phyloP scores from a whole-genome alignment of 2,888 invertebrate species.

The Nomada flava region DNA sequence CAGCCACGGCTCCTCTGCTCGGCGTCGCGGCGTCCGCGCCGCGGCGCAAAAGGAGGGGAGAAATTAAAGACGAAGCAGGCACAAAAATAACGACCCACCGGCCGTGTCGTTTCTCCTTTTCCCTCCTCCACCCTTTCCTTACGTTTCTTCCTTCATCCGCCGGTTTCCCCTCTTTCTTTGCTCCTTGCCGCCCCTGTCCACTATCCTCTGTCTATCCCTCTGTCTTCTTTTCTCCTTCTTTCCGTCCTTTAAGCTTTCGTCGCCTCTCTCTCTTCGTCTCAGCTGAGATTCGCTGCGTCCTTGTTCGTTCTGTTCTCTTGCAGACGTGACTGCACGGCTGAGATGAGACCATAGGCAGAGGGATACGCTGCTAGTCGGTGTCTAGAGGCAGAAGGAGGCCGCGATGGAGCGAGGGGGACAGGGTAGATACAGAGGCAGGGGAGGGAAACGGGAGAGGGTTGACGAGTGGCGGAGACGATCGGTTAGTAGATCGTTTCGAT shows the following conservation, averaged over 20 bases:
- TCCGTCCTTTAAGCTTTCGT: slow-evolving; percentile 54
- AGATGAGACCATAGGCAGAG: slow-evolving; percentile 71
- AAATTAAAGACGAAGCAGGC: slow-evolving; percentile 84
- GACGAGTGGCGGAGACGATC: slow-evolving; percentile 66
- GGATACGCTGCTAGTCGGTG: slow-evolving; percentile 61
- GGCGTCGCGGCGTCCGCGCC: slow-evolving; percentile 74
- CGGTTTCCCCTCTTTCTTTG: slow-evolving; percentile 49
- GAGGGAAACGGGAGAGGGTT: slow-evolving; percentile 59
- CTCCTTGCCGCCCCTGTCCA: slow-evolving; percentile 57
- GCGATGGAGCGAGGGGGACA: neutral
- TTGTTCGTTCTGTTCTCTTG: slow-evolving; percentile 58
- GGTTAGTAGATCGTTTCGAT: slow-evolving; percentile 73
- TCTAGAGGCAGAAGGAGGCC: slow-evolving; percentile 39
- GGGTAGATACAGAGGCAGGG: slow-evolving; percentile 4
- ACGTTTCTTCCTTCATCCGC: slow-evolving; percentile 27
- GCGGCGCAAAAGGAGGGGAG: slow-evolving; percentile 78
- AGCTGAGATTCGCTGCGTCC: slow-evolving; percentile 55
- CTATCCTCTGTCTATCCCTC: slow-evolving; percentile 64
- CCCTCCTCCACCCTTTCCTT: slow-evolving; percentile 19
- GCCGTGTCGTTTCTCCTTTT: slow-evolving; percentile 56
- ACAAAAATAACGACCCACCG: slow-evolving; percentile 84
- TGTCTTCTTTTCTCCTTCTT: slow-evolving; percentile 66
- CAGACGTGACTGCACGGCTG: slow-evolving; percentile 73
- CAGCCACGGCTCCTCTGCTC: slow-evolving; percentile 69
- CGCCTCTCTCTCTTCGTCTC: slow-evolving; percentile 28